Evolutionary conservation across 2,113 vertebrate genomes (phyloP).

Genomic region (Myxocyprinus asiaticus): DNA sequence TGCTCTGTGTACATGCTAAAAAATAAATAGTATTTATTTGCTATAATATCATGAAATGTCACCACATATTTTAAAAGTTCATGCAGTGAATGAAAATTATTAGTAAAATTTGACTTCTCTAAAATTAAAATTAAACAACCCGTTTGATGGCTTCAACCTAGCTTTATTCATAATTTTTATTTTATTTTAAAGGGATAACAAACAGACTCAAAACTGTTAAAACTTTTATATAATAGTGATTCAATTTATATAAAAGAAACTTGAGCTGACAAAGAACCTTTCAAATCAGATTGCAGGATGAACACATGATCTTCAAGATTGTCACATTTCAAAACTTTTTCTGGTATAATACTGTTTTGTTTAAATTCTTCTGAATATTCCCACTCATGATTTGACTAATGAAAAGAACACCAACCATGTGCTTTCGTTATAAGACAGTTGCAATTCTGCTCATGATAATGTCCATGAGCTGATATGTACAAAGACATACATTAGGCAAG

Average conservation of each 20-base stretch:
- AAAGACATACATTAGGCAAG: constrained; percentile 46
- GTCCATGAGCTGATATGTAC: constrained; percentile 12
- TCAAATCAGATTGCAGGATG: constrained; percentile 68
- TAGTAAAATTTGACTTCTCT: no score
- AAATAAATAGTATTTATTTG: no score
- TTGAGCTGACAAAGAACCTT: constrained; percentile 61
- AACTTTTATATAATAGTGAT: constrained; percentile 64
- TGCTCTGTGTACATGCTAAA: no score
- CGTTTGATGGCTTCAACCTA: no score
- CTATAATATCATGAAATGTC: no score
- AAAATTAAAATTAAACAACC: no score
- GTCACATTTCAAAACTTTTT: constrained; percentile 78
- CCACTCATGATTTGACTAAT: background rate
- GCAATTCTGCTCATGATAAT: background rate
- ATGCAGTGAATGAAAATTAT: no score
- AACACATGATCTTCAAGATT: constrained; percentile 70
- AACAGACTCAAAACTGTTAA: constrained; percentile 31
- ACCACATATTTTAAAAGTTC: no score
- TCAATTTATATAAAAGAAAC: constrained; percentile 69
- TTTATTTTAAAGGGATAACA: background rate
- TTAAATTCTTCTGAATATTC: constrained; percentile 48
- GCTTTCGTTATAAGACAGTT: constrained; percentile 6
- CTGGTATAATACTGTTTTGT: constrained; percentile 81
- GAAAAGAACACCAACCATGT: constrained; percentile 6
- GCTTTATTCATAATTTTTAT: no score